Base-by-base conservation (phyloP, 1,140 invertebrate genomes). In the Drosophila eugracilis region DNA sequence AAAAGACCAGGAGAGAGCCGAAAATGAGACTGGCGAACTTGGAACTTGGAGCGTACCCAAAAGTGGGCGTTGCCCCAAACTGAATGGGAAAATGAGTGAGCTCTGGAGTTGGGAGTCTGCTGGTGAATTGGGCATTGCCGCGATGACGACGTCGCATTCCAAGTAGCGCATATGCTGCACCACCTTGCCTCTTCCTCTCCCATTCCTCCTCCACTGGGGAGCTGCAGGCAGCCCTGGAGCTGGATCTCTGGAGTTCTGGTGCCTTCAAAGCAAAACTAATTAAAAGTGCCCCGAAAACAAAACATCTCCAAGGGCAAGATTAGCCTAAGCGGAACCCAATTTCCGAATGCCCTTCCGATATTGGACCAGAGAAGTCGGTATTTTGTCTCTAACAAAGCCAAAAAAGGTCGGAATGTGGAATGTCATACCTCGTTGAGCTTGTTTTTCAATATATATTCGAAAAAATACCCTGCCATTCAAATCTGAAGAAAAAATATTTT, bases 81-180 rank as follows among this genome's bases (percentile, higher is more conserved):
- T 79, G 81, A 90, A 88, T 90, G 86, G 86, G 86, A 90, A 90
- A 90, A 90, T 90, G 88, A 90, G 77, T 79, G 78, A 86, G 78
- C 77, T 76, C 75, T 78, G 70, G 47, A 78, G 30, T 71, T 76
- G 66, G 52, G 59, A 60, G 75, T 45, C 28, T 32, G 21, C 41
- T n/a, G 41, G 55, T 37, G 49, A 21, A 34, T 54, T 39, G 53
- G 24, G 19, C 21, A 57, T 48, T 54, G 47, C 17, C 48, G 26
- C 39, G 41, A 57, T 34, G 39, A 59, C 32, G 42, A 67, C 54
- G 58, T 60, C 83, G 62, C 83, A 88, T 88, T 88, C 83, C 83
- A 88, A 88, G 83, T 88, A 88, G 83, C 84, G 83, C 83, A 88
- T 75, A 88, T 85, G 81, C 74, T 80, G 80, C 78, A 67, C 55